These are phyloP conservation scores for Aldabrachelys gigantea DNA, from an alignment of 2,113 vertebrate genomes.

Conservation along the genomic window DNA sequence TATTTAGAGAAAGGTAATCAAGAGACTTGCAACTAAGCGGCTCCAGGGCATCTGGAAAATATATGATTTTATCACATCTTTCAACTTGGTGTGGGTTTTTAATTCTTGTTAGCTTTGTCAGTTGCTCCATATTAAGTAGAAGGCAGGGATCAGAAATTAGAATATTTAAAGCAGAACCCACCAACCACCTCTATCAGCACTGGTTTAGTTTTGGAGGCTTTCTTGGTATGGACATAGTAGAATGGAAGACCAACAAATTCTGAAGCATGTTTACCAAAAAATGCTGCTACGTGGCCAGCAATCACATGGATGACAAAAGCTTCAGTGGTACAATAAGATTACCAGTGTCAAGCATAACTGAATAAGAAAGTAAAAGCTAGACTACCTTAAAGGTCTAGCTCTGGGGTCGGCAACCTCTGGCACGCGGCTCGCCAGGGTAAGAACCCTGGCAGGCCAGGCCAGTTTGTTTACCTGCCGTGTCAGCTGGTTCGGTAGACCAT, in stretches of 20 bases:
- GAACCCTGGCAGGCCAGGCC: too few relatives aligned
- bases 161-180: background rate
- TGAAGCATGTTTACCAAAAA: background rate
- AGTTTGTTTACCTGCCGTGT: too few relatives aligned
- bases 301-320: background rate
- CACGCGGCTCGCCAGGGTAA: too few relatives aligned
- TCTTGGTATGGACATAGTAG: background rate
- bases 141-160: background rate
- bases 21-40: background rate
- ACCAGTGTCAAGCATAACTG: background rate
- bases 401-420: too few relatives aligned
- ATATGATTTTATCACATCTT: background rate
- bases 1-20: background rate
- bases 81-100: background rate
- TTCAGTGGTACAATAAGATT: background rate
- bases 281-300: background rate
- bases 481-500: too few relatives aligned
- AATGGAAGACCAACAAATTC: background rate
- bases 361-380: background rate
- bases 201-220: background rate
- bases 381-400: background rate
- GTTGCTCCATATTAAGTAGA: background rate
- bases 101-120: background rate
- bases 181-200: background rate
- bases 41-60: background rate